phyloP scores from a whole-genome alignment of 1,140 invertebrate genomes.

The Eurosta solidaginis region DNA sequence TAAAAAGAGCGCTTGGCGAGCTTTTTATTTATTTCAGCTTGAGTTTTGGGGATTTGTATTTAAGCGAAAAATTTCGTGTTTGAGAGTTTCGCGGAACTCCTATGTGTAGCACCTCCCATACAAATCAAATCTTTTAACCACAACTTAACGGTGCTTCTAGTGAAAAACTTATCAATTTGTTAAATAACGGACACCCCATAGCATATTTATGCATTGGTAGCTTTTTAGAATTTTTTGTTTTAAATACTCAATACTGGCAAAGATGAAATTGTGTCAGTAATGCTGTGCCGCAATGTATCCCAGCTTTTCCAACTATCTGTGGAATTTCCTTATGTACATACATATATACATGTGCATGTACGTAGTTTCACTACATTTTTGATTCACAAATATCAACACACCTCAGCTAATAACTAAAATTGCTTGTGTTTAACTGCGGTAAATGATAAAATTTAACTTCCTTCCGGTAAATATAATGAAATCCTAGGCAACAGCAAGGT shows the following conservation, averaged over 20 bases:
- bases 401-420: background rate
- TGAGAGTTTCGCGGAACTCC: no score
- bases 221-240: background rate
- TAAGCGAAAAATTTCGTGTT: no score
- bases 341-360: background rate
- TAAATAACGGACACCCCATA: no score
- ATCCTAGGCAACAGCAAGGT: background rate
- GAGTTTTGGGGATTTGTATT: no score
- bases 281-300: background rate
- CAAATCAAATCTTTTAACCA: no score
- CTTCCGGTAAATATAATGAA: background rate
- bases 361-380: background rate
- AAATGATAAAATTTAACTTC: slow-evolving; percentile 23
- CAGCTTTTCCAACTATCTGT: background rate
- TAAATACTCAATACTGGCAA: background rate
- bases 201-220: no score
- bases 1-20: no score
- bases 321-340: background rate
- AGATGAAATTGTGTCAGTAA: background rate
- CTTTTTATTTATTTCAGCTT: no score
- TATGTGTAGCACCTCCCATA: no score
- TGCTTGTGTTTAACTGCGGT: background rate
- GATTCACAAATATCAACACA: background rate
- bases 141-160: no score
- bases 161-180: no score